phyloP scores from a whole-genome alignment of 2,888 invertebrate genomes.

The Leptinotarsa juncta region DNA sequence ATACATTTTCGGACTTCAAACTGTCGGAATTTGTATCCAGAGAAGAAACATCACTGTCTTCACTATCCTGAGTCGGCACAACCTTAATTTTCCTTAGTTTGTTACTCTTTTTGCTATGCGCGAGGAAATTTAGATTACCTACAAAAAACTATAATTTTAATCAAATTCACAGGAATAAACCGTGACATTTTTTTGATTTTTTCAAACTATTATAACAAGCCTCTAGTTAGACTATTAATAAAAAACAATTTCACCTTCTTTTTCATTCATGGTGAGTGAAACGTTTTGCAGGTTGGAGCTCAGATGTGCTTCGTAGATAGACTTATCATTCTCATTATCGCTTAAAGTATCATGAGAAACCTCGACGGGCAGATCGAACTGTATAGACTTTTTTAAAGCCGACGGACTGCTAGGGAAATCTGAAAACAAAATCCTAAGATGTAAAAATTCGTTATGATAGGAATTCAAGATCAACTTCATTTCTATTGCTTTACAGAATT shows the following conservation, averaged over 20 bases:
- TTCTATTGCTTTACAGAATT: no score
- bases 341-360: conserved; percentile 63
- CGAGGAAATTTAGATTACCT: conserved; percentile 64
- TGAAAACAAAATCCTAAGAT: conserved; percentile 34
- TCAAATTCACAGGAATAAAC: no score
- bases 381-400: conserved; percentile 67
- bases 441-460: no score
- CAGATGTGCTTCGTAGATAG: conserved; percentile 67
- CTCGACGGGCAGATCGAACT: conserved; percentile 71
- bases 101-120: conserved; percentile 62
- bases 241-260: conserved; percentile 59
- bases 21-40: conserved; percentile 63
- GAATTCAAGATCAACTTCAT: no score
- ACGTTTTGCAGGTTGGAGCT: conserved; percentile 68
- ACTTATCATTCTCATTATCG: conserved; percentile 68
- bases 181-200: no score
- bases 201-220: not conserved
- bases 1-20: conserved; percentile 67
- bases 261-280: conserved; percentile 66
- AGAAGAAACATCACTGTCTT: conserved; percentile 64
- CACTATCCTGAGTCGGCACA: conserved; percentile 54
- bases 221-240: not conserved
- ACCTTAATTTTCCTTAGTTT: conserved; percentile 63
- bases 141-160: conserved; percentile 9
- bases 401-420: conserved; percentile 72